Conservation (phyloP, 2,113 vertebrate genomes). For the Lamprotornis superbus region DNA sequence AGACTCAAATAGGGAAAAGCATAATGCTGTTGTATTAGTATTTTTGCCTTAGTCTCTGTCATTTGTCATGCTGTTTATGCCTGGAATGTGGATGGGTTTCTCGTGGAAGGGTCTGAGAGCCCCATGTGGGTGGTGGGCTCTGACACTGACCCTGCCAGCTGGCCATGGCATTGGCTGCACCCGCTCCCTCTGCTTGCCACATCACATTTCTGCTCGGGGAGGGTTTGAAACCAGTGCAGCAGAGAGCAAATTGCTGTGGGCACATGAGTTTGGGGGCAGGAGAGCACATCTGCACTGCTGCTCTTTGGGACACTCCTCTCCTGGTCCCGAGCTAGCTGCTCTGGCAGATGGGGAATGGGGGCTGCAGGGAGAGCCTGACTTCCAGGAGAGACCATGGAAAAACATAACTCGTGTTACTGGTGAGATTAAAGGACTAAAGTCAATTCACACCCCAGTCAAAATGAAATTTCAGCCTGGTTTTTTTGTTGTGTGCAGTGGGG, state of each 20-base stretch:
- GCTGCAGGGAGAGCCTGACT: not conserved
- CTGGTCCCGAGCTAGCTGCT: not conserved
- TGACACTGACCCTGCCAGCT: conserved; percentile 36
- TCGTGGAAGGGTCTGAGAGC: not conserved
- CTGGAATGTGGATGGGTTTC: fast-evolving
- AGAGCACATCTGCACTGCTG: fast-evolving
- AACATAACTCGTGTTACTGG: not conserved
- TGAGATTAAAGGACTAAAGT: conserved; percentile 36
- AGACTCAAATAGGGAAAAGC: not conserved
- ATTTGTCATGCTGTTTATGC: not conserved
- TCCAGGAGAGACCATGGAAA: not conserved
- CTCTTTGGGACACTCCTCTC: not conserved
- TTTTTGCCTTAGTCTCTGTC: not conserved
- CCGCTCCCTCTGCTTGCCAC: not conserved
- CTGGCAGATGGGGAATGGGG: fast-evolving
- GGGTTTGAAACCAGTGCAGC: conserved; percentile 31
- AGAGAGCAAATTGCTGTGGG: not conserved
- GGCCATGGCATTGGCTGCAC: conserved; percentile 47
- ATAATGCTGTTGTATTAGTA: no score
- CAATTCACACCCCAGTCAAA: not conserved
- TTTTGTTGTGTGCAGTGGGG: not conserved
- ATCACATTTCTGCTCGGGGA: conserved; percentile 18
- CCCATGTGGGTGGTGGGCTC: not conserved
- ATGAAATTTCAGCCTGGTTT: conserved; percentile 2
- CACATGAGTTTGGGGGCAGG: not conserved